Evolutionary conservation across 2,113 vertebrate genomes (phyloP), one percentile per base, ranked within the genome.

Genomic region (Montifringilla adamsi): DNA sequence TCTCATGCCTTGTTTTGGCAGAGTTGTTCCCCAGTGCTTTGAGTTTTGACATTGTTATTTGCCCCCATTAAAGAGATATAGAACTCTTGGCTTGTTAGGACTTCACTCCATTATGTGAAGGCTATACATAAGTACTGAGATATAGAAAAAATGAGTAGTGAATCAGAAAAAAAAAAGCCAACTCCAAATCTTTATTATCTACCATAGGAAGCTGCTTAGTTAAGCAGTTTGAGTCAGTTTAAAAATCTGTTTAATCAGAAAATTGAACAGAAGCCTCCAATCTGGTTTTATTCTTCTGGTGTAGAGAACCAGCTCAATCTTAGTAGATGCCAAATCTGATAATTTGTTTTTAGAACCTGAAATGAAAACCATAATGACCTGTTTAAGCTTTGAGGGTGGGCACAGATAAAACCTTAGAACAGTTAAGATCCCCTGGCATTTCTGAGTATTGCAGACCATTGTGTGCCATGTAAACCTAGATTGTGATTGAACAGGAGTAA

Each of bases 361-460:
- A 41, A 22, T 69, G 70, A 66, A 80, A 52, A 53, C 60, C 4
- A 1, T 67, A 17, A 77, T 67, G 39, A 67, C 13, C 8, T 49
- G 2, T 52, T 62, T n/a, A 59, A 84, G 43, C 44, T 49, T 35
- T 70, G 47, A 24, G 35, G 31, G 12, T 39, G 31, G 39, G 46
- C n/a, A 10, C 35, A 82, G 58, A 70, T 64, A 23, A 95, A 93
- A 37, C 53, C 59, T 87, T 82, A 87, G 67, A 97, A 97, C 94
- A 97, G 96, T 98, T 98, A 96, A 98, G 95, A 96, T 97, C 94
- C 95, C 94, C 87, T 96, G 95, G 96, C 86, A 96, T 96, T 98
- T 97, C 89, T 41, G 46, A 93, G 59, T 95, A 84, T 96, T 97
- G 84, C 66, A 84, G 76, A 88, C 73, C 37, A 92, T 87, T 94